These are phyloP conservation scores for Dendronephthya gigantea DNA, from an alignment of 64 coral and sea anemone genomes.

Conservation along the genomic window DNA sequence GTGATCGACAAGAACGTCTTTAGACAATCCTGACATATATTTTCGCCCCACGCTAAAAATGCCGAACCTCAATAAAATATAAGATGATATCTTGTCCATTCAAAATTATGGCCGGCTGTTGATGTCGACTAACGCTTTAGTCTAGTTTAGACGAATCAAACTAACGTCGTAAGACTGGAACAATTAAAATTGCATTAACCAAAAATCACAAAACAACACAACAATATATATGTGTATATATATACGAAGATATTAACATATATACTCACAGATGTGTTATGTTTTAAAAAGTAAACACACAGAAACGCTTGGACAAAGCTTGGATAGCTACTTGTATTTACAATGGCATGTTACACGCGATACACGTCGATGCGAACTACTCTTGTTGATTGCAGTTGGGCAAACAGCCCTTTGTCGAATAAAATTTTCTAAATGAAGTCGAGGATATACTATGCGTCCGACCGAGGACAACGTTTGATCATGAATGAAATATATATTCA, in stretches of 20 bases:
- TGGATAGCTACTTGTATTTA: neutral
- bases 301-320: neutral
- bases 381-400: neutral
- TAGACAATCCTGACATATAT: neutral
- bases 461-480: neutral
- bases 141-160: neutral
- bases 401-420: neutral
- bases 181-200: neutral
- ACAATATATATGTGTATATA: neutral
- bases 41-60: neutral
- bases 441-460: neutral
- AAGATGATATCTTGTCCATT: neutral
- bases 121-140: neutral
- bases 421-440: neutral
- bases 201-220: neutral
- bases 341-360: neutral
- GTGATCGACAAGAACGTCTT: neutral
- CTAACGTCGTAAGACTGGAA: neutral
- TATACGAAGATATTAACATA: too few relatives aligned
- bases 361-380: neutral
- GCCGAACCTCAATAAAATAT: neutral
- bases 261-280: neutral
- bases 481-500: neutral
- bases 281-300: neutral
- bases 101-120: neutral